phyloP scores from a whole-genome alignment of 2,888 invertebrate species.

The Eilema griseolum region DNA sequence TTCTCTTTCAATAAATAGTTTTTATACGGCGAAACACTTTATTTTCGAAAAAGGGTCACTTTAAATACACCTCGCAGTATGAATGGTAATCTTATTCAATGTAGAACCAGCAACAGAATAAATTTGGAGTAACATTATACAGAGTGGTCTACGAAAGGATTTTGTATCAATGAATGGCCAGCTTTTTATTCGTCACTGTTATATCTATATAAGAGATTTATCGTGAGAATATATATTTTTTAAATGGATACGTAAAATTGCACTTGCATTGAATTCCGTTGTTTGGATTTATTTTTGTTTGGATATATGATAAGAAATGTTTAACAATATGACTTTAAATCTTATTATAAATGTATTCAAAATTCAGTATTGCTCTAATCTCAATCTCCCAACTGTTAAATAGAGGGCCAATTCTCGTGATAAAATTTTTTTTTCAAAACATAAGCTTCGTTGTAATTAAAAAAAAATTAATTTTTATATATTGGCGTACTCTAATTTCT shows the following conservation, averaged over 20 bases:
- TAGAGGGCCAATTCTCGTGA: no score
- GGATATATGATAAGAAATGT: no score
- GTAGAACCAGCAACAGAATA: conserved; percentile 66
- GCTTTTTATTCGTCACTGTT: conserved; percentile 50
- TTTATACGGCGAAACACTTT: conserved; percentile 45
- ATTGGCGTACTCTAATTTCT: no score
- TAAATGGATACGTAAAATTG: conserved; percentile 5
- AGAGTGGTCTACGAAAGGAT: conserved; percentile 70
- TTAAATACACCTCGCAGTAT: conserved; percentile 55
- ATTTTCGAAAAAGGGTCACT: conserved; percentile 54
- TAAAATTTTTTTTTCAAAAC: no score
- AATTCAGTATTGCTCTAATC: no score
- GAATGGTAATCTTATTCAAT: conserved; percentile 73
- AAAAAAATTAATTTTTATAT: no score
- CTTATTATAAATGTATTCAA: no score
- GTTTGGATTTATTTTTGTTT: no score
- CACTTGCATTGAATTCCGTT: conserved; percentile 4
- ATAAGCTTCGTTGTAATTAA: no score
- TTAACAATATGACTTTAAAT: no score
- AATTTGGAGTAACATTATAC: conserved; percentile 73
- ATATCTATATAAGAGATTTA: conserved; percentile 31
- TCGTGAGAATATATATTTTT: conserved; percentile 20
- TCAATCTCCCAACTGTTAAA: no score
- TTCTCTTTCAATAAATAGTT: conserved; percentile 31
- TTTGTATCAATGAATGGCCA: conserved; percentile 69